These are phyloP conservation scores for Pachypanchax playfairii DNA, from an alignment of 2,113 vertebrate genomes.

Conservation along the genomic window DNA sequence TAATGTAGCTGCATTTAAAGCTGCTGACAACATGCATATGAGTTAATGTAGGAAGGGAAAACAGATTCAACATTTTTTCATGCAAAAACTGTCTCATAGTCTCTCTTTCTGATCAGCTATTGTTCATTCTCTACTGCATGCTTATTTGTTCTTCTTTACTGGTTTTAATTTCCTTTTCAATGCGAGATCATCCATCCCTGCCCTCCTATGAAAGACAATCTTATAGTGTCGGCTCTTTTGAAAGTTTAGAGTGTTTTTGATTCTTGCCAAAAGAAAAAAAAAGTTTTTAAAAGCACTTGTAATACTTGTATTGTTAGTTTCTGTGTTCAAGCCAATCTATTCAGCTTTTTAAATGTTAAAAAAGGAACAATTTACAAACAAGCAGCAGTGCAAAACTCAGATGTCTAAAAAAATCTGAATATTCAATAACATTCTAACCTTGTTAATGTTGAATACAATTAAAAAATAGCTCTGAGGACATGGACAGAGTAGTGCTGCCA, in stretches of 20 bases:
- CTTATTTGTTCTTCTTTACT: constrained; percentile 28
- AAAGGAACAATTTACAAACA: too few species aligned
- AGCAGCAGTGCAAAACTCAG: too few species aligned
- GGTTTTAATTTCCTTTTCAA: constrained; percentile 36
- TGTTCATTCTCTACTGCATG: constrained; percentile 7
- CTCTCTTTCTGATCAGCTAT: constrained; percentile 21
- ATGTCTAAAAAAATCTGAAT: too few species aligned
- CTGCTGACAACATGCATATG: too few species aligned
- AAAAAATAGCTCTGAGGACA: too few species aligned
- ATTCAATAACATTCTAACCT: too few species aligned
- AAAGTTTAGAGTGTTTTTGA: neutral
- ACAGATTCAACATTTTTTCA: neutral
- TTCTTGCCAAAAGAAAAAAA: neutral
- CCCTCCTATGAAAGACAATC: constrained; percentile 6
- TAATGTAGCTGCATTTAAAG: too few species aligned
- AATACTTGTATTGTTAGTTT: too few species aligned
- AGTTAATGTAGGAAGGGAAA: neutral
- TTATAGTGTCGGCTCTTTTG: constrained; percentile 6
- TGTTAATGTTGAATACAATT: too few species aligned
- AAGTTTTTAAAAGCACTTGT: neutral
- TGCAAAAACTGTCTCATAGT: neutral
- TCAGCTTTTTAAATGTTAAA: too few species aligned
- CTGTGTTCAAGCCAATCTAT: too few species aligned
- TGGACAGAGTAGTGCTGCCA: too few species aligned
- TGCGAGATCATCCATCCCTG: neutral